Base-by-base conservation (phyloP, 2,888 invertebrate species). In the Patella pellucida region DNA sequence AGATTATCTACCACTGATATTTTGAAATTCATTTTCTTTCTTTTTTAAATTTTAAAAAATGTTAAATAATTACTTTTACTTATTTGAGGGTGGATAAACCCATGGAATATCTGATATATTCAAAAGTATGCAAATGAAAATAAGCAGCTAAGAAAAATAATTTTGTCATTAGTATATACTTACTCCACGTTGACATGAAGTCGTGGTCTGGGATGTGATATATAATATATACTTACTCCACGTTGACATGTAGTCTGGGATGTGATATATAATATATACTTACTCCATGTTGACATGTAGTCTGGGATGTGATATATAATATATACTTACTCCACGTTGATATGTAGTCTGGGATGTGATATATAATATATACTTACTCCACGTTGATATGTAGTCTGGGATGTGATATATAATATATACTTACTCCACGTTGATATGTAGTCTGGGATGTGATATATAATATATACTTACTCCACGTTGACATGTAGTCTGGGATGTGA, bases 251-350 rank as follows among this genome's bases (percentile, higher is more conserved):
- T 84, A 14, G 81, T 81, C 19, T 80, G 41, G 31, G 86, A 83
- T 41, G 82, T 83, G 27, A 90, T 84, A 82, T 90, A 90, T 19
- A 90, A 78, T 7, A 90, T 80, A 79, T n/a, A n/a, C n/a, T n/a
- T n/a, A n/a, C 75, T 14, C 75, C 68, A 52, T 16, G 56, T 15
- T 23, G 67, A 74, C 85, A 85, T 23, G 86, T 84, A 14, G 81
- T 81, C 19, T 80, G 41, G 31, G 86, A 83, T 41, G 82, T 83
- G 27, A 90, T 84, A 82, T 90, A 90, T 19, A 90, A 78, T 7
- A 90, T 80, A 79, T n/a, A n/a, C n/a, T n/a, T n/a, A n/a, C 75
- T 14, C 75, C 68, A 52, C 19, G 56, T 15, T 23, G 67, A 74
- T 85, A 85, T 23, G 86, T 84, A 14, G 81, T 81, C 19, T 80